Base-by-base conservation (phyloP, 2,888 invertebrate genomes). In the Acholoe squamosa region DNA sequence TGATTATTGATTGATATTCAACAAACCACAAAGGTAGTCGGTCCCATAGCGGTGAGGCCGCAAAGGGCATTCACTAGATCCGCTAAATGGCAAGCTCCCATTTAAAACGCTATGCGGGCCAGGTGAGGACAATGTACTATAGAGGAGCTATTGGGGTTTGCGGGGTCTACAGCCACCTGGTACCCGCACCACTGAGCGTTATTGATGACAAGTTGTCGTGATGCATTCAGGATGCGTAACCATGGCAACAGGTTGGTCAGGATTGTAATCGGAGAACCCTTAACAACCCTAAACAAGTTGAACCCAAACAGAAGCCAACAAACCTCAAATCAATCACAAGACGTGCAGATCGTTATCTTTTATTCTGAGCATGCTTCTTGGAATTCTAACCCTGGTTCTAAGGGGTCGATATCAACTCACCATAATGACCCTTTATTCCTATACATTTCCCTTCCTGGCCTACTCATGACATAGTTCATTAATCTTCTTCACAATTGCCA, bases 201-300 rank as follows among this genome's bases (percentile, higher is more conserved):
- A 80, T 80, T 80, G 43, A 80, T 80, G 34, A 43, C n/a, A 14
- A 33, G 16, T 80, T 71, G 71, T 71, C 71, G 71, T 71, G 71
- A 71, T 34, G 33, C 34, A 80, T 16, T n/a, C 34, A 33, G 14
- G 80, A 31, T 31, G 80, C 34, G 80, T 80, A 80, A 25, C 80
- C 80, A 80, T 80, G 80, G 22, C 80, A 80, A 80, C 80, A 80
- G 33, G 80, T 80, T 80, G 43, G 33, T 43, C 16, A n/a, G 80
- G 16, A 43, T 61, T 25, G 22, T 22, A 22, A 61, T 61, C 1
- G 61, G 61, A n/a, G 61, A 43, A 10, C 43, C 43, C 43, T n/a
- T 10, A 43, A 43, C 43, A 43, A n/a, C 43, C 43, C 43, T 43
- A 43, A 43, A 43, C 43, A 43, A 10, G 43, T 43, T 43, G 43